A percentile compares a stretch with the other conserved stretches of the same genome.
Conservation (phyloP, 92 coral and sea anemone species). For the Heteractis magnifica region DNA sequence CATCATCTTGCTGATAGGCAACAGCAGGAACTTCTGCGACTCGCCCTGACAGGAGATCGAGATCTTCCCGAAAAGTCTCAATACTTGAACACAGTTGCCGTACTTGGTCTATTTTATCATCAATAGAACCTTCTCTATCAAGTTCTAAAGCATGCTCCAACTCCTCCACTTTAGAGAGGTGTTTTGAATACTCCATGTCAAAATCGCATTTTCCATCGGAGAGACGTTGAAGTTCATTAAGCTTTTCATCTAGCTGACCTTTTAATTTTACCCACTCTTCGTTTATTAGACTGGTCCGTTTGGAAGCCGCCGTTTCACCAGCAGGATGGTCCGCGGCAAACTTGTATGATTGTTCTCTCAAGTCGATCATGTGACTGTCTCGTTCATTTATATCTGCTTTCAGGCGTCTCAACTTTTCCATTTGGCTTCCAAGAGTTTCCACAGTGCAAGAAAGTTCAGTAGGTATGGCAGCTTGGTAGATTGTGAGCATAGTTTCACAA, state of each 20-base stretch:
- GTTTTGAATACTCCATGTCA: slow-evolving; percentile 44
- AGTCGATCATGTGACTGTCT: slow-evolving; percentile 55
- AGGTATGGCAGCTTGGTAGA: slow-evolving; percentile 77
- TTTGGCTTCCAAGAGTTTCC: slow-evolving; percentile 70
- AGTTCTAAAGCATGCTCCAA: slow-evolving; percentile 39
- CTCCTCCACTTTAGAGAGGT: slow-evolving; percentile 34
- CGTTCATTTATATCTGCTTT: slow-evolving; percentile 72
- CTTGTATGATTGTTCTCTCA: slow-evolving; percentile 46
- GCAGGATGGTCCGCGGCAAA: slow-evolving; percentile 19
- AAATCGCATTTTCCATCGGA: slow-evolving; percentile 60
- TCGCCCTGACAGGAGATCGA: slow-evolving; percentile 56
- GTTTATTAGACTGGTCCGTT: slow-evolving; percentile 52
- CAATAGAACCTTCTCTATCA: slow-evolving; percentile 35
- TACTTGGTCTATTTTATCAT: slow-evolving; percentile 38
- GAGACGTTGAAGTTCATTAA: slow-evolving; percentile 51
- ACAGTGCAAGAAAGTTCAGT: slow-evolving; percentile 55
- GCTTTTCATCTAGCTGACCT: slow-evolving; percentile 42
- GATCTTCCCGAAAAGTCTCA: slow-evolving; percentile 51
- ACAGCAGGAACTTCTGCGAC: slow-evolving; percentile 50
- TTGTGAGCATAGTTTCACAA: slow-evolving; percentile 72
- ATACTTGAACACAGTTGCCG: slow-evolving; percentile 55
- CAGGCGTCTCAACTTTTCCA: slow-evolving; percentile 64
- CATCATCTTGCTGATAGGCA: slow-evolving; percentile 58
- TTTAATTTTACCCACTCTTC: slow-evolving; percentile 70
- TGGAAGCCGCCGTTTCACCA: slow-evolving; percentile 31